Percentiles rank a stretch among this genome's conserved stretches.
Conservation (phyloP, 2,888 invertebrate species). For the Epirrita christyi region DNA sequence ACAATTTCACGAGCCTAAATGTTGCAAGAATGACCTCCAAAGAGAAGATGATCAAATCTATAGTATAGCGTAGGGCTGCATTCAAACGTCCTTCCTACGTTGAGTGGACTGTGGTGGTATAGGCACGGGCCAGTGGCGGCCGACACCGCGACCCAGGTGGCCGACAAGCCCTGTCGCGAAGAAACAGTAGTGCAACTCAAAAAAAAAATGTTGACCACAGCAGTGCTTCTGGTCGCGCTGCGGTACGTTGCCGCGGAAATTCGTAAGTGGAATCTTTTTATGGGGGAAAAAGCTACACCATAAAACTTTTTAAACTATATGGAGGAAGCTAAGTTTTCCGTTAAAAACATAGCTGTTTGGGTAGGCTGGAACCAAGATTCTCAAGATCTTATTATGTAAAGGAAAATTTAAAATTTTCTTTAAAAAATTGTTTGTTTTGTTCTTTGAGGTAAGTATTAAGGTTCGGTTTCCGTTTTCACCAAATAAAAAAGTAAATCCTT, state of each 20-base stretch:
- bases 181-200: conserved; percentile 57
- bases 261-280: conserved; percentile 60
- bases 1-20: conserved; percentile 7
- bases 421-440: background rate
- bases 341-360: background rate
- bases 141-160: conserved; percentile 70
- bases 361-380: background rate
- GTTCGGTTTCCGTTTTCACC: too few relatives aligned
- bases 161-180: conserved; percentile 55
- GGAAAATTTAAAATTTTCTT: background rate
- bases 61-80: conserved; percentile 22
- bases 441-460: too few relatives aligned
- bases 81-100: conserved; percentile 29
- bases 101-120: conserved; percentile 39
- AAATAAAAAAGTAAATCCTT: background rate
- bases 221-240: conserved; percentile 64
- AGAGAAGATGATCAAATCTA: conserved; percentile 29
- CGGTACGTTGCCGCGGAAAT: conserved; percentile 71
- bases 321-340: background rate
- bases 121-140: conserved; percentile 65
- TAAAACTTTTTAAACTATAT: background rate
- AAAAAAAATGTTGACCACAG: conserved; percentile 60
- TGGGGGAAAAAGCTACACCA: background rate
- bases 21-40: conserved; percentile 25
- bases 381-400: background rate